Evolutionary conservation across 2,113 vertebrate species (phyloP), one percentile per base, ranked within the genome.

Genomic region (Neopipo cinnamomea): DNA sequence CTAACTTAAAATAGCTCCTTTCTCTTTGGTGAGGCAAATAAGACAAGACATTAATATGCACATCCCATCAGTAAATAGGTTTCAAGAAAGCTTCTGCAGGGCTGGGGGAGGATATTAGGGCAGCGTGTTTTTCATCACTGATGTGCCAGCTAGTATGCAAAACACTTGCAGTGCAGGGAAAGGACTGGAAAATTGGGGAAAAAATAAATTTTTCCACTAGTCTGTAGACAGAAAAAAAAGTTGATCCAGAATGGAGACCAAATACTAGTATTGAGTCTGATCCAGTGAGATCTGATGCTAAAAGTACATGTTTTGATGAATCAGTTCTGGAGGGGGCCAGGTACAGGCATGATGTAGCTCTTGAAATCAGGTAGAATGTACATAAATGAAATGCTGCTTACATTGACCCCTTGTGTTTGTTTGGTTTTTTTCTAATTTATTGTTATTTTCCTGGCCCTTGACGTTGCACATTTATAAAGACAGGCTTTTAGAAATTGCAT

Each of bases 11-110:
- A 95, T 95, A 96, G 66, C 62, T 87, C n/a, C 71, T 93, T 80
- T 88, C 52, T 96, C 52, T 92, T 93, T 94, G 93, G 81, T 53
- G 91, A 96, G 92, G 56, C 79, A 96, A 95, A 95, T 84, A 89
- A 94, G 88, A 88, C 82, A 62, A 93, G 92, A 67, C 90, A 89
- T 95, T 95, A 97, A 93, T 72, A 97, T 92, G 95, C 65, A 0
- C 90, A 82, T 78, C 31, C 59, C 85, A 63, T 70, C 90, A 81
- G 85, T 95, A 91, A 96, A 96, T 75, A 94, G 91, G 70, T 61
- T 95, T 94, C 80, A 79, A 86, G 46, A 50, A 78, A 92, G 80
- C 65, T 94, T 92, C 85, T 91, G 76, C 39, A 72, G 85, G 27
- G 84, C 66, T 91, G 88, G 91, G 47, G 58, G 86, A 92, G 83